These are phyloP conservation scores for Odontamblyopus rebecca DNA, from an alignment of 2,797 vertebrate species.

Conservation along the genomic window DNA sequence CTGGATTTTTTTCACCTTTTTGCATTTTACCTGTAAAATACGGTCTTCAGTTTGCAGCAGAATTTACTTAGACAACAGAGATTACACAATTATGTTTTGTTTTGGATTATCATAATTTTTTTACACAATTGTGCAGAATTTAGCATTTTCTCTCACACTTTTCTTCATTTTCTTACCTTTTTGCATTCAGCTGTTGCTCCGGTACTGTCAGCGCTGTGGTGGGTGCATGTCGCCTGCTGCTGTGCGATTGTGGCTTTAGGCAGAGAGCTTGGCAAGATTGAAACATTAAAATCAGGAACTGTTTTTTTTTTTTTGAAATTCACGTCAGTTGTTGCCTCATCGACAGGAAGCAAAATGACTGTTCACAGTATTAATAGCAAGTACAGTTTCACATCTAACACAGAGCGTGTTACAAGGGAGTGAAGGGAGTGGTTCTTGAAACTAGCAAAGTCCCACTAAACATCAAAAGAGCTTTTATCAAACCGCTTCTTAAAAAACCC, in stretches of 20 bases:
- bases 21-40: too few species aligned
- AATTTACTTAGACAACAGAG: too few species aligned
- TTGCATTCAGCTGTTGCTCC: background rate
- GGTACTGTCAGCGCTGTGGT: background rate
- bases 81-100: too few species aligned
- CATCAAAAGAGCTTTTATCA: too few species aligned
- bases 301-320: slow-evolving; percentile 29
- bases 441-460: too few species aligned
- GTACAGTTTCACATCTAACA: slow-evolving; percentile 10
- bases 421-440: too few species aligned
- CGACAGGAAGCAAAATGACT: slow-evolving; percentile 65
- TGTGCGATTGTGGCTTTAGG: background rate
- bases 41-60: too few species aligned
- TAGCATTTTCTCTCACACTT: background rate
- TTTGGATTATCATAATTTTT: too few species aligned
- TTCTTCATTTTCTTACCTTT: background rate
- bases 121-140: background rate
- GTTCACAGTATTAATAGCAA: slow-evolving; percentile 14
- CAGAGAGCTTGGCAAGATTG: background rate
- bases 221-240: background rate
- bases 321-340: slow-evolving; percentile 43
- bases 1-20: too few species aligned
- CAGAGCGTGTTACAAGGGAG: background rate
- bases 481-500: too few species aligned
- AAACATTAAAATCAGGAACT: slow-evolving; percentile 35